Evolutionary conservation across 2,113 vertebrate genomes (phyloP), one percentile per base, ranked within the genome.

Genomic region (Oreocharis arfaki): DNA sequence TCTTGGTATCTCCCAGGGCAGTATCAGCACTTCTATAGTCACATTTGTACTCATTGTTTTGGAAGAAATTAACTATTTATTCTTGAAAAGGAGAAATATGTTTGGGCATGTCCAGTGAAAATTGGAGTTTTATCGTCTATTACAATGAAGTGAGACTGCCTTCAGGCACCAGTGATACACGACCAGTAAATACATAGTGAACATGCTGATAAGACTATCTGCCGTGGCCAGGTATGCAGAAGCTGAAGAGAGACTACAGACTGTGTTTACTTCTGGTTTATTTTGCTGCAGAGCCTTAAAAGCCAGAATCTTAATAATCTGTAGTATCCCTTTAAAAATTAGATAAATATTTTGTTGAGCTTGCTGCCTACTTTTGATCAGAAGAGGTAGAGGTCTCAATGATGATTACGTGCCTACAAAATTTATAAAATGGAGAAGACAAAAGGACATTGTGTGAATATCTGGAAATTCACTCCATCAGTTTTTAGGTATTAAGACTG

Each of bases 51-150:
- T 77, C 47, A 33, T 78, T 68, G 56, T 79, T 69, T 74, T 11
- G 35, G 55, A 80, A 92, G 49, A 92, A 92, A 87, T 49, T 6
- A 82, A 49, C 24, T 52, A 60, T 47, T 93, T 75, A 57, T 56
- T 73, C 41, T 78, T 7, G 5, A 88, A 82, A 93, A 79, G 15
- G 42, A 84, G 35, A 88, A 92, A 57, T 76, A 33, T 2, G n/a
- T 88, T 95, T 88, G 79, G 44, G 50, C 92, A 91, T 1, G 6
- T 93, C 57, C 46, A 73, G 60, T 67, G 92, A 90, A 90, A 97
- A 95, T 41, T 80, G 84, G 92, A 96, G 57, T 75, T 86, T 81
- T 39, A 35, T 80, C 16, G 21, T 69, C 52, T 76, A 30, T 79
- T 95, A 57, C 47, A 84, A 53, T n/a, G 78, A 67, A 71, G 44